These are phyloP conservation scores for Tretioscincus oriximinensis DNA, from an alignment of 2,113 vertebrate species.

Conservation along the genomic window DNA sequence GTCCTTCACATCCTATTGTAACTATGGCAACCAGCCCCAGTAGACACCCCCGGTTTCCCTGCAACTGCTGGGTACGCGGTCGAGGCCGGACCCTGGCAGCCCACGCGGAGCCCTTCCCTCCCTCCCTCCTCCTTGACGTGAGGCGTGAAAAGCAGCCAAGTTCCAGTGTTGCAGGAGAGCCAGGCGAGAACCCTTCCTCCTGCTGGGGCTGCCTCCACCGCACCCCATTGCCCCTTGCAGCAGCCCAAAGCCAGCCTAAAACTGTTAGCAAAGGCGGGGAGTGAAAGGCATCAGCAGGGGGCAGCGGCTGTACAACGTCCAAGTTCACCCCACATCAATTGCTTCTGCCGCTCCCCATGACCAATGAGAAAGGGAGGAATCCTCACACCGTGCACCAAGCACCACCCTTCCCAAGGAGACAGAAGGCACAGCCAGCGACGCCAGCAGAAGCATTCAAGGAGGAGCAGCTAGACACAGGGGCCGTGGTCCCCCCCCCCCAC, in stretches of 20 bases:
- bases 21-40: slow-evolving; percentile 95
- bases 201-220: not conserved
- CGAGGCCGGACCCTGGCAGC: slow-evolving; percentile 66
- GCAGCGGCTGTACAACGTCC: not conserved
- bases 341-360: accelerated
- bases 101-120: slow-evolving; percentile 34
- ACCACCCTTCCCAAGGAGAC: not conserved
- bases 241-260: not conserved
- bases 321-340: not conserved
- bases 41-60: slow-evolving; percentile 84
- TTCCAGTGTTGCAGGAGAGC: slow-evolving; percentile 44
- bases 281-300: not conserved
- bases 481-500: not conserved
- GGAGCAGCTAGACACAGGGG: too few species aligned
- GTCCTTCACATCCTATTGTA: slow-evolving; percentile 89
- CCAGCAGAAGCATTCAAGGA: not conserved
- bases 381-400: too few species aligned
- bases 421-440: not conserved
- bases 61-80: slow-evolving; percentile 82
- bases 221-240: accelerated
- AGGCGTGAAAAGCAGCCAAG: slow-evolving; percentile 46
- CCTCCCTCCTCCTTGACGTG: not conserved
- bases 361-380: not conserved
- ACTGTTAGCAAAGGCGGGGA: too few species aligned
- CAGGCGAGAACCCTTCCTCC: not conserved